These are phyloP conservation scores for Onychorhynchus coronatus DNA, from an alignment of 2,113 vertebrate genomes.

Conservation along the genomic window DNA sequence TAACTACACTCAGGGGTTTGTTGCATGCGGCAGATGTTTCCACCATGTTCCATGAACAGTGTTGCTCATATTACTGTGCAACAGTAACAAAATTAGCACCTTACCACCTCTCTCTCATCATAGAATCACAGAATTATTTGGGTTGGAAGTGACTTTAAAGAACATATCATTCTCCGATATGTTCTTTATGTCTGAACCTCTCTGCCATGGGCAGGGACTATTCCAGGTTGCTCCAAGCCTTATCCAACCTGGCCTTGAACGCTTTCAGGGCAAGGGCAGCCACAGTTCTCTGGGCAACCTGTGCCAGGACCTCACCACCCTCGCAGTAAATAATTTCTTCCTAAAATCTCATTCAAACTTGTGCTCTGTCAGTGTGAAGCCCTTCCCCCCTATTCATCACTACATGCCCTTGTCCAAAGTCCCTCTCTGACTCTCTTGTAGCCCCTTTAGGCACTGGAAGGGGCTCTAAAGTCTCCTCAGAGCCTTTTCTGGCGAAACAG, in stretches of 20 bases:
- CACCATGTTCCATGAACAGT: background rate
- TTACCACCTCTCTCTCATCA: background rate
- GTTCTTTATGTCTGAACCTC: no score
- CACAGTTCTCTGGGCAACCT: no score
- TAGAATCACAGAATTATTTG: background rate
- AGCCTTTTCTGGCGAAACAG: no score
- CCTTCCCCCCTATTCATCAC: no score
- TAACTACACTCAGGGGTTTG: rapidly evolving
- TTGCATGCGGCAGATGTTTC: rapidly evolving
- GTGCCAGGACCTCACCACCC: background rate
- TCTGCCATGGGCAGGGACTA: no score
- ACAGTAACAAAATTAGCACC: background rate
- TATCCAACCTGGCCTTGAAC: background rate
- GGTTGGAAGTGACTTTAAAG: background rate
- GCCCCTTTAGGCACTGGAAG: background rate
- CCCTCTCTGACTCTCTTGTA: background rate
- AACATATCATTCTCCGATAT: background rate
- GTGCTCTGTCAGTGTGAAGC: background rate
- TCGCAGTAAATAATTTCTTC: background rate
- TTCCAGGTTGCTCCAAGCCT: rapidly evolving
- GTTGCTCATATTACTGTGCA: background rate
- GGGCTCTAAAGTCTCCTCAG: background rate
- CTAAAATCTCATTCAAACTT: background rate
- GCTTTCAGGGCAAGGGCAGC: background rate
- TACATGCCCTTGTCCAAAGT: background rate